A percentile compares a stretch with the other conserved stretches of the same genome.
Conservation (phyloP, 2,888 invertebrate genomes). For the Noctua comes region DNA sequence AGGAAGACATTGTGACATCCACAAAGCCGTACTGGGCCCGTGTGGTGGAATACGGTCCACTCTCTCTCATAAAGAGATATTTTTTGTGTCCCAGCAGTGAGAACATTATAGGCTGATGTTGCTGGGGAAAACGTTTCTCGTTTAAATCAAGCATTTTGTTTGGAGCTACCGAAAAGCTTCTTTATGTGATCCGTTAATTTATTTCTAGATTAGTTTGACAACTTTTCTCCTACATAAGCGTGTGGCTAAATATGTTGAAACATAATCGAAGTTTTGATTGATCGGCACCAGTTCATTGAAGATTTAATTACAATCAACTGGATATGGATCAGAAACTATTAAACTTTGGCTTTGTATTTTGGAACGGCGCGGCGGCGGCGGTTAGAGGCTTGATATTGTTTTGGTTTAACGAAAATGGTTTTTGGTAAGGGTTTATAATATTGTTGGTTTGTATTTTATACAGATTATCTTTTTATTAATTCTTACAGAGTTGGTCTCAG, state of each 20-base stretch:
- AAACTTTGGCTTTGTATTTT: constrained; percentile 51
- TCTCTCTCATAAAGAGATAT: too few relatives aligned
- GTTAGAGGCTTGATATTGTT: background rate
- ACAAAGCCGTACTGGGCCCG: too few relatives aligned
- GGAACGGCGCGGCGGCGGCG: background rate
- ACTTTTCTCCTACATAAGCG: constrained; percentile 7
- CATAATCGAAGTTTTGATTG: constrained; percentile 58
- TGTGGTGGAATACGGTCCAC: too few relatives aligned
- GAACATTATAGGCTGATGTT: too few relatives aligned
- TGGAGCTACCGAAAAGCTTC: too few relatives aligned
- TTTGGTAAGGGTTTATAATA: background rate
- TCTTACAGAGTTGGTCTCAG: too few relatives aligned
- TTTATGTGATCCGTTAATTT: background rate
- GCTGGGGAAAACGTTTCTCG: too few relatives aligned
- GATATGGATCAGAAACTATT: constrained; percentile 47
- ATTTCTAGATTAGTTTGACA: constrained; percentile 17
- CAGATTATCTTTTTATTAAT: background rate
- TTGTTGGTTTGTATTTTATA: background rate
- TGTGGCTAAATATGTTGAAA: constrained; percentile 27
- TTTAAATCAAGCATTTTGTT: too few relatives aligned
- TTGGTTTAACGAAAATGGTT: background rate
- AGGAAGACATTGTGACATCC: too few relatives aligned
- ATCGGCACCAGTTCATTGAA: constrained; percentile 35
- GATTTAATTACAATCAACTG: constrained; percentile 49
- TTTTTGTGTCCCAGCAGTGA: too few relatives aligned